Base-by-base conservation (phyloP, 2,888 invertebrate genomes). In the Pterostichus niger region DNA sequence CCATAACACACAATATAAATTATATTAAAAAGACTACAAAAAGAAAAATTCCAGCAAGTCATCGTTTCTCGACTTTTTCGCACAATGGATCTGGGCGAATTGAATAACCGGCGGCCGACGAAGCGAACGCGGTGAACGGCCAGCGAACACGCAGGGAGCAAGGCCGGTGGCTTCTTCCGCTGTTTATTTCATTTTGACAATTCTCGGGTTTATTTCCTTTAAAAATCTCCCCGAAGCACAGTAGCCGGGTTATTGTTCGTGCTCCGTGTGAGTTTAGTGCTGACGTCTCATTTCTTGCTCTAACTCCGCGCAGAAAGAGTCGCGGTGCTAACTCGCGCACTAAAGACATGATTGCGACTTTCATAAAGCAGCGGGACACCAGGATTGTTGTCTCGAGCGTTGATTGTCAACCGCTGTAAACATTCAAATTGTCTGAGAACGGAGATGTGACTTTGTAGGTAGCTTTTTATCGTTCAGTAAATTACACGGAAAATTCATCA, bases 111-210 rank as follows among this genome's bases (percentile, higher is more conserved):
- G 15, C 68, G 11, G 52, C 77, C 44, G 24, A 40, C 17, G 49
- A 46, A 68, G 15, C n/a, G 40, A 40, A 68, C 35, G 35, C 35
- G n/a, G 59, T 11, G 31, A 17, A 56, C 56, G 59, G 24, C 31
- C 11, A 64, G 13, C 17, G 31, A 17, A 56, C 56, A 24, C 11
- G 64, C 11, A 64, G 13, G 15, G 35, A n/a, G 35, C 40, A 33
- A 15, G 31, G 84, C 83, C 85, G 83, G 77, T 81, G 83, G 33
- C 71, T 40, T 82, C 75, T 61, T 76, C 78, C 81, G 83, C 81
- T 85, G 86, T 86, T 86, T 86, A 86, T 85, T 85, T 86, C 86
- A 85, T 86, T 86, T 85, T 85, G 85, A 84, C 85, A 85, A 84
- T 85, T 85, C 86, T 85, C 84, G 85, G 85, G 83, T 84, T 84